Conservation (phyloP, 1,140 invertebrate species). For the Pinna nobilis region DNA sequence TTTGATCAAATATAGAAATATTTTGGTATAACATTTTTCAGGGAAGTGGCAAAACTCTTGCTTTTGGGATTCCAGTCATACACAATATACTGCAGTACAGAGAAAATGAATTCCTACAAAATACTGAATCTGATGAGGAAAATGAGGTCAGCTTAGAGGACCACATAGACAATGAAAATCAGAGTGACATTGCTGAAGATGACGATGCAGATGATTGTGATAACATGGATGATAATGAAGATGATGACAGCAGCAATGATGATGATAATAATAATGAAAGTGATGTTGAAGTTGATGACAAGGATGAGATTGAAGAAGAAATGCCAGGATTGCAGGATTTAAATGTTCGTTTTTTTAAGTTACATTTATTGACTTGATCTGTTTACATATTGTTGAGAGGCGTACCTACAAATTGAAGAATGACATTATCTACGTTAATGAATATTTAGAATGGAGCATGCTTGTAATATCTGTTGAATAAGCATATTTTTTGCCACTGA, state of each 20-base stretch:
- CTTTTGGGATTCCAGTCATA: conserved; percentile 93
- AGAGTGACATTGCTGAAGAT: conserved; percentile 61
- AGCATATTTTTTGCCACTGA: neutral
- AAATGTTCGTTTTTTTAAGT: too few relatives aligned
- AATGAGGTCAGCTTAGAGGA: conserved; percentile 42
- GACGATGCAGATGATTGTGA: conserved; percentile 65
- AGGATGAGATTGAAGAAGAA: conserved; percentile 19
- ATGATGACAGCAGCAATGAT: conserved; percentile 41
- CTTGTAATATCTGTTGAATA: too few relatives aligned
- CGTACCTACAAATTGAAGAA: too few relatives aligned
- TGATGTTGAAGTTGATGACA: conserved; percentile 37
- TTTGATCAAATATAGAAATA: neutral
- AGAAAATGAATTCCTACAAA: conserved; percentile 39
- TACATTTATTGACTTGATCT: too few relatives aligned
- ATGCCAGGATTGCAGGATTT: neutral
- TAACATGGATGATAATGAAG: conserved; percentile 38
- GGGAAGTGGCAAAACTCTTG: conserved; percentile 98
- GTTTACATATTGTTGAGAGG: too few relatives aligned
- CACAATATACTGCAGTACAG: conserved; percentile 31
- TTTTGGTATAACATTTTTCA: conserved; percentile 49
- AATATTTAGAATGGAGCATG: too few relatives aligned
- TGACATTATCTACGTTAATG: too few relatives aligned
- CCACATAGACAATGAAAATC: conserved; percentile 51
- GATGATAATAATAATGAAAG: conserved; percentile 68
- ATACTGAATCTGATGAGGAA: conserved; percentile 57